Percentiles rank a stretch among this genome's conserved stretches.
Conservation (phyloP, 2,113 vertebrate species). For the Charadrius vociferus region DNA sequence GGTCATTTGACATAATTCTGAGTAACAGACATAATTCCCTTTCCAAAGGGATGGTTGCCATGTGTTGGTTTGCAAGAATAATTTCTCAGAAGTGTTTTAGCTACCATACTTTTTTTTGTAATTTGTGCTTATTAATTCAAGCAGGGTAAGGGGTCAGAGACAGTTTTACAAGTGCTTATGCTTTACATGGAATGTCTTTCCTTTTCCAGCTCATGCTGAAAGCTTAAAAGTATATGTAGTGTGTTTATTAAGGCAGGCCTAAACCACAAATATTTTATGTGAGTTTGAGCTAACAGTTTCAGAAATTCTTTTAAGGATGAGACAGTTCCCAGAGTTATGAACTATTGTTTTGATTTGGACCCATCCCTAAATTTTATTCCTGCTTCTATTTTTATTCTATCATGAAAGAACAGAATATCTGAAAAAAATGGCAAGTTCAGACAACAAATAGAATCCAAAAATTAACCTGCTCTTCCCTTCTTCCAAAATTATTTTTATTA, state of each 20-base stretch:
- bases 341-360: not conserved
- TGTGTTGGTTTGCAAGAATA: not conserved
- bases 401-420: not conserved
- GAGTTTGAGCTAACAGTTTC: not conserved
- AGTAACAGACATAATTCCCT: not conserved
- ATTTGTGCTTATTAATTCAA: not conserved
- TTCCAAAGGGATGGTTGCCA: not conserved
- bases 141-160: not conserved
- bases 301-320: not conserved
- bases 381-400: not conserved
- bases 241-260: not conserved
- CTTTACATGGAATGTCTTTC: not conserved
- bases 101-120: not conserved
- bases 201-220: not conserved
- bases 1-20: not conserved
- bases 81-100: not conserved
- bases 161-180: not conserved
- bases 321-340: not conserved
- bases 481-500: not conserved
- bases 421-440: not conserved
- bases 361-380: not conserved
- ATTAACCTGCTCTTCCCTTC: not conserved
- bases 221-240: not conserved
- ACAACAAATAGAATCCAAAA: not conserved
- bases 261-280: not conserved